phyloP scores from a whole-genome alignment of 2,888 invertebrate genomes.

The Pomacea canaliculata region DNA sequence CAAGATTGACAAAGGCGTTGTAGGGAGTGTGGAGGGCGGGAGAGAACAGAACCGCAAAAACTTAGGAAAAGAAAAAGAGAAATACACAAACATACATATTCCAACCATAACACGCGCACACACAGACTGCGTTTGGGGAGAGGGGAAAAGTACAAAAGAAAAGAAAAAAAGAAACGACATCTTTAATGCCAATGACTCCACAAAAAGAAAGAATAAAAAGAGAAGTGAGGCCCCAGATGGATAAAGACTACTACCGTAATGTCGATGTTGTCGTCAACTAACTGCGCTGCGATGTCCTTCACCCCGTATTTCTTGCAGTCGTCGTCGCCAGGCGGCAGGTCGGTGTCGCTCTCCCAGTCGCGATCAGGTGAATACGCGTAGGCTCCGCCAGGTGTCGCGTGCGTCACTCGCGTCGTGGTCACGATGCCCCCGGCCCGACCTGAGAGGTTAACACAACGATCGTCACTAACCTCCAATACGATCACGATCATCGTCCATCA shows the following conservation, averaged over 20 bases:
- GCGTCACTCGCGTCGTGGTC: slow-evolving; percentile 52
- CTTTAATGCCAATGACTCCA: no score
- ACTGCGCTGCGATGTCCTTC: slow-evolving; percentile 52
- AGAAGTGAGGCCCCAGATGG: no score
- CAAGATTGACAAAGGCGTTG: no score
- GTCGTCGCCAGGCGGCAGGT: slow-evolving; percentile 30
- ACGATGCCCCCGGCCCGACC: slow-evolving; percentile 57
- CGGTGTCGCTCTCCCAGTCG: slow-evolving; percentile 50
- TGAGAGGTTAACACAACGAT: slow-evolving; percentile 16
- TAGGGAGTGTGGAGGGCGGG: no score
- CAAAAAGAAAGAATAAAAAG: no score
- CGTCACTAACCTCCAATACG: not conserved
- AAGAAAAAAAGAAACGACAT: no score
- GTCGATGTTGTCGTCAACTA: slow-evolving; percentile 51
- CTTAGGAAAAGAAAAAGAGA: no score
- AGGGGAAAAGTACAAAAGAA: no score
- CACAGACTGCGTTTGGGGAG: not conserved
- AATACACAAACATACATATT: no score
- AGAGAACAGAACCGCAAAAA: no score
- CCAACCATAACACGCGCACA: no score
- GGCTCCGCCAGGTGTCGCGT: slow-evolving; percentile 52
- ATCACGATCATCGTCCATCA: not conserved
- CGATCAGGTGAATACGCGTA: slow-evolving; percentile 49
- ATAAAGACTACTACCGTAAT: slow-evolving; percentile 40
- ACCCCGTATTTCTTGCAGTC: slow-evolving; percentile 34